Base-by-base conservation (phyloP, 2,113 vertebrate species). In the Canis aureus region DNA sequence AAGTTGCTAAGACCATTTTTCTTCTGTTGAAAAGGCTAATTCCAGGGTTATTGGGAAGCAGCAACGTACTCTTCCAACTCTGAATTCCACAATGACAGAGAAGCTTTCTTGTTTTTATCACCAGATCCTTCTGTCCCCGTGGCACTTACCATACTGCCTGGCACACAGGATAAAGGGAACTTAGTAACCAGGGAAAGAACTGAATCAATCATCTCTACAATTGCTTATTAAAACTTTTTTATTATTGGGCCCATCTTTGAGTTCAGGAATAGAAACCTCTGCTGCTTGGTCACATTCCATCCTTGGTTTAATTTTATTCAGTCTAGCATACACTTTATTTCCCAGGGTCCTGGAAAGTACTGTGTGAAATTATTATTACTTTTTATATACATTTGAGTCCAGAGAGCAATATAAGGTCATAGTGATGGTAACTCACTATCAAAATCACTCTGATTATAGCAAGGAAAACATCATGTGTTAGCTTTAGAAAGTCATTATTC, bases 341-440 rank as follows among this genome's bases (percentile, higher is more conserved):
- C 53, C 29, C 79, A 4, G 32, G 17, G 11, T 59, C 25, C 69
- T 38, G 25, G 8, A 71, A 94, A 94, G 27, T 57, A 55, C 27
- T 49, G 4, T 64, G 62, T 83, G 25, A 89, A 92, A 84, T 84
- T 79, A 84, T 51, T 86, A 23, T 69, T 76, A 13, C 49, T 74
- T 11, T 78, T 17, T 71, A 2, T 57, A 62, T 91, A 57, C 11
- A 59, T 89, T 64, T 88, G 78, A 79, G 23, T 43, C 69, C 60
- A 82, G 67, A 91, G n/a, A 83, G 87, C 11, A 87, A 29, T 83
- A 87, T 91, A 9, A 94, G 91, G 60, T 55, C 57, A 59, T 22
- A 90, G 15, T 74, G 64, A 66, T 66, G 32, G 22, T 59, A 74
- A 73, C 74, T 76, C 59, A 51, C 51, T 69, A 27, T 87, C 57